A percentile compares a stretch with the other conserved stretches of the same genome.
These are phyloP conservation scores for Hydropotes inermis DNA, from an alignment of 2,113 vertebrate genomes.

Conservation along the genomic window DNA sequence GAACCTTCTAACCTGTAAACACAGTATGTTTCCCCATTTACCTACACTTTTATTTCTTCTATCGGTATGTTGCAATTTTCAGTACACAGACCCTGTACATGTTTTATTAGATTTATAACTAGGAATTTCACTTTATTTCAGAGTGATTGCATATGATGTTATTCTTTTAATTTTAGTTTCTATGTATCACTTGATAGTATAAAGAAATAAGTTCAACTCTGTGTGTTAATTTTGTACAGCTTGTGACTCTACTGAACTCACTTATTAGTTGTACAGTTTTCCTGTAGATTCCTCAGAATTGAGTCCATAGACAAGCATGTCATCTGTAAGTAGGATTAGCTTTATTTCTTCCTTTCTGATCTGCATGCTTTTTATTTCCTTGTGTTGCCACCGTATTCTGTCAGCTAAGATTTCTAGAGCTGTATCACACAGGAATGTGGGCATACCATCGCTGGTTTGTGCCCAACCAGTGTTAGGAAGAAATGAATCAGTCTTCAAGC, in stretches of 20 bases:
- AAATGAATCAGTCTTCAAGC: background rate
- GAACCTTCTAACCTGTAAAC: background rate
- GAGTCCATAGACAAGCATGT: background rate
- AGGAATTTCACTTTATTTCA: background rate
- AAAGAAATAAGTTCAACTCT: background rate
- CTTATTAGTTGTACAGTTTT: background rate
- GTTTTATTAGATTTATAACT: background rate
- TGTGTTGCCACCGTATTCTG: background rate
- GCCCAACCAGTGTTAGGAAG: background rate
- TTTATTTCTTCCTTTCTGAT: background rate
- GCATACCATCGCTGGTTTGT: background rate
- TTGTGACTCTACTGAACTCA: background rate
- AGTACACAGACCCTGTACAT: background rate
- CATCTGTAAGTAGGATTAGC: background rate
- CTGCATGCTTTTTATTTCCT: background rate
- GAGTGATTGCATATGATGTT: background rate
- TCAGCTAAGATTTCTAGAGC: background rate
- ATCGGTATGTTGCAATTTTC: background rate
- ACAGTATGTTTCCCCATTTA: background rate
- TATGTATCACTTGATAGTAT: background rate
- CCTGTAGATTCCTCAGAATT: background rate
- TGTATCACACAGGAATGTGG: background rate
- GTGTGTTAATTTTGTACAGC: accelerated
- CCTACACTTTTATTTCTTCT: background rate
- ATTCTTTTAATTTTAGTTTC: background rate